Conservation (phyloP, 2,113 vertebrate genomes). For the Thamnophis sirtalis region DNA sequence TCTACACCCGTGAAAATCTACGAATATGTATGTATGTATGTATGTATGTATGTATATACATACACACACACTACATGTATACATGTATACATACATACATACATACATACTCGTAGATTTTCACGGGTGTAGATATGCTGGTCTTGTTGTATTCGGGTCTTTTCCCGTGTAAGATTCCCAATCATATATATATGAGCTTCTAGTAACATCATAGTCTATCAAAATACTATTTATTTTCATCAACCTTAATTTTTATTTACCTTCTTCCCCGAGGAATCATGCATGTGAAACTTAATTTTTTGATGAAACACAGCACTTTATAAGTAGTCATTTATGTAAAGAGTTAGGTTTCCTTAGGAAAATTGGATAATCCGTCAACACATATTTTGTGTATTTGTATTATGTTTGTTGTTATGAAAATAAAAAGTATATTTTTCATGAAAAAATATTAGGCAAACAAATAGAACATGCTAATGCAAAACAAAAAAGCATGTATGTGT, state of each 20-base stretch:
- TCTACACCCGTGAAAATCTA: too few relatives aligned
- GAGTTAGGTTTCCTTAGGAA: background rate
- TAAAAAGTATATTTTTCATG: background rate
- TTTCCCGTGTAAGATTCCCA: too few relatives aligned
- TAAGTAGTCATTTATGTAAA: background rate
- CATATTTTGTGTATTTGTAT: background rate
- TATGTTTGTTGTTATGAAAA: background rate
- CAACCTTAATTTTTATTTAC: background rate
- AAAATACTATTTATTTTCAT: background rate
- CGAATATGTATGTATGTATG: too few relatives aligned
- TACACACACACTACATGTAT: too few relatives aligned
- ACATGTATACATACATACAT: too few relatives aligned
- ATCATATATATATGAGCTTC: background rate
- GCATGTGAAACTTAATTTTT: background rate
- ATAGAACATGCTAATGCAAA: conserved; percentile 8
- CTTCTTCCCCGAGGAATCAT: background rate
- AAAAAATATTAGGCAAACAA: background rate
- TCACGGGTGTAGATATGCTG: too few relatives aligned
- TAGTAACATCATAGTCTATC: background rate
- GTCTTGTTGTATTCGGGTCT: too few relatives aligned
- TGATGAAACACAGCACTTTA: background rate
- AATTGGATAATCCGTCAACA: background rate
- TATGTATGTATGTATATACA: too few relatives aligned
- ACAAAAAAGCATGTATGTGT: background rate
- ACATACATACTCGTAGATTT: too few relatives aligned